Evolutionary conservation across 2,113 vertebrate species (phyloP).

Genomic region (Isurus oxyrinchus): DNA sequence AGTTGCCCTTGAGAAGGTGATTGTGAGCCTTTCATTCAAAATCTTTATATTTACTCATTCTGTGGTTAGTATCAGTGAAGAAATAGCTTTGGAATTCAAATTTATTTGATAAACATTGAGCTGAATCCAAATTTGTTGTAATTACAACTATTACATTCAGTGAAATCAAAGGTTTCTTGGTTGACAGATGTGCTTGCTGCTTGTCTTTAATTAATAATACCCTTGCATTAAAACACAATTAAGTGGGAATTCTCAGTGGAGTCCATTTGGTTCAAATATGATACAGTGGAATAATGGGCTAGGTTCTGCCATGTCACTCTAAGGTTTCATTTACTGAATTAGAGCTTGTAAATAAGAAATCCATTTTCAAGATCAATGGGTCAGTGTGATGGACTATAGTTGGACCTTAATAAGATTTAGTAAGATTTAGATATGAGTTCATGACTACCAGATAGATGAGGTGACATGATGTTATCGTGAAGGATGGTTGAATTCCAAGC

Average conservation of each 20-base stretch:
- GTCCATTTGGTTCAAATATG: not conserved
- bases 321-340: not conserved
- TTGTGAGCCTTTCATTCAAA: not conserved
- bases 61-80: not conserved
- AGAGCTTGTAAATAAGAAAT: not conserved
- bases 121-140: not conserved
- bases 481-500: not conserved
- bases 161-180: not conserved
- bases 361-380: not conserved
- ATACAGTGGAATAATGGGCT: not conserved
- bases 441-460: not conserved
- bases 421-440: not conserved
- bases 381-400: not conserved
- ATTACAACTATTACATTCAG: not conserved
- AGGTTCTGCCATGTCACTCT: not conserved
- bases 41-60: not conserved
- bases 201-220: not conserved
- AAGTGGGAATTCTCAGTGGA: not conserved
- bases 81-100: not conserved
- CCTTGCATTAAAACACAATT: not conserved
- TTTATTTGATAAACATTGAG: not conserved
- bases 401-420: not conserved
- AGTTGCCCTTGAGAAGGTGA: too few species aligned
- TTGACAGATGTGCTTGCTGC: not conserved
- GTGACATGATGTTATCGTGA: not conserved